These are phyloP conservation scores for Drosophila leonis DNA, from an alignment of 2,888 invertebrate species.

Conservation along the genomic window DNA sequence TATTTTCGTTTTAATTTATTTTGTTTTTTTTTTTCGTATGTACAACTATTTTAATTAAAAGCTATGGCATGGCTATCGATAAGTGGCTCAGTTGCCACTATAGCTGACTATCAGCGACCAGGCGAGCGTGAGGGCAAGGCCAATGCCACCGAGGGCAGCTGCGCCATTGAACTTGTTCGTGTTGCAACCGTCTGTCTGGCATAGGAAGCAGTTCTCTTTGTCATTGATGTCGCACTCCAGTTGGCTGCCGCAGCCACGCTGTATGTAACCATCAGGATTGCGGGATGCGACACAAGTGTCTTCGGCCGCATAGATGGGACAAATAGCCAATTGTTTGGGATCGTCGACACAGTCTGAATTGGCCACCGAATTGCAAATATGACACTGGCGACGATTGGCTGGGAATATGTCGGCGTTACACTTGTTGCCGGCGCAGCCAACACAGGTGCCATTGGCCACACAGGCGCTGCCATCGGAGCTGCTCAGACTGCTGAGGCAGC, in stretches of 20 bases:
- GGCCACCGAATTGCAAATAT: slow-evolving; percentile 74
- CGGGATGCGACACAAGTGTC: slow-evolving; percentile 72
- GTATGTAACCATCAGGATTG: slow-evolving; percentile 32
- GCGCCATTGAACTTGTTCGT: slow-evolving; percentile 60
- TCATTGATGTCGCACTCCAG: slow-evolving; percentile 67
- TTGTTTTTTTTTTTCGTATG: slow-evolving; percentile 30
- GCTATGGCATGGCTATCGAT: slow-evolving; percentile 28
- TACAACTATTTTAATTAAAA: slow-evolving; percentile 56
- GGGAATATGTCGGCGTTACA: slow-evolving; percentile 82
- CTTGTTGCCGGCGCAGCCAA: slow-evolving; percentile 67
- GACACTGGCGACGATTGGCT: slow-evolving; percentile 72
- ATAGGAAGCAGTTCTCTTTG: slow-evolving; percentile 67
- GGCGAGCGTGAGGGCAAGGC: slow-evolving; percentile 63
- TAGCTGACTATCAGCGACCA: slow-evolving; percentile 50
- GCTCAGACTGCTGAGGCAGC: slow-evolving; percentile 67
- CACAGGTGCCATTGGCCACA: slow-evolving; percentile 64
- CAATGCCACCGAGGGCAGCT: slow-evolving; percentile 52
- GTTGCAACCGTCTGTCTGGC: slow-evolving; percentile 76
- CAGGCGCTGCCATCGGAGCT: slow-evolving; percentile 61
- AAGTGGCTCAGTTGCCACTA: slow-evolving; percentile 12
- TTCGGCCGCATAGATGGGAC: slow-evolving; percentile 69
- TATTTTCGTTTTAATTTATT: slow-evolving; percentile 45
- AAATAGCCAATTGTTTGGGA: slow-evolving; percentile 64
- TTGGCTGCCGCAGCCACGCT: slow-evolving; percentile 77
- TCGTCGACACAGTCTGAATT: slow-evolving; percentile 53